Evolutionary conservation across 92 coral and sea anemone species (phyloP).

Genomic region (Umimayanthus chanpuru): DNA sequence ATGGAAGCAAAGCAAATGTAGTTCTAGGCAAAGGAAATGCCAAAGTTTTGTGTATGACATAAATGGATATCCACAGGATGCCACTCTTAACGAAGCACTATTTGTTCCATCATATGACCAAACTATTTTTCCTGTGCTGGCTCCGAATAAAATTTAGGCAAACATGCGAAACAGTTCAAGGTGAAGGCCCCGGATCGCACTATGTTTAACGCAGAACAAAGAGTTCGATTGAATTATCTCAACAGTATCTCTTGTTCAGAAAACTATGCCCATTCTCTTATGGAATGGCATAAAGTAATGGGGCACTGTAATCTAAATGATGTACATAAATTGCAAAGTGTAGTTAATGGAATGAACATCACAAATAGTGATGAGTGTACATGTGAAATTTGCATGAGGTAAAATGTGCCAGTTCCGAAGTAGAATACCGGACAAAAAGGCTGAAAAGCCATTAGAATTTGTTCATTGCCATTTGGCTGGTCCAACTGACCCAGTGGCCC

Average conservation of each 20-base stretch:
- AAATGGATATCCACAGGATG: no score
- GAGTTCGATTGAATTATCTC: constrained; percentile 41
- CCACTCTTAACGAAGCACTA: no score
- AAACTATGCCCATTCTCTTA: constrained; percentile 34
- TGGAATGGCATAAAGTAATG: constrained; percentile 44
- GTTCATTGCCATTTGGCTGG: constrained; percentile 51
- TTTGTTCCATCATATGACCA: no score
- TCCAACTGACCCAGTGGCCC: background rate
- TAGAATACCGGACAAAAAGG: constrained; percentile 28
- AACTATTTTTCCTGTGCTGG: no score
- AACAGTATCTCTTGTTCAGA: constrained; percentile 42
- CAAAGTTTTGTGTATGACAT: no score
- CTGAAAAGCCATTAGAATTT: constrained; percentile 23
- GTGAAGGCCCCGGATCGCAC: no score
- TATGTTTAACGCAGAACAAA: no score
- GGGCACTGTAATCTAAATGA: constrained; percentile 37
- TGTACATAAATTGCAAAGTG: constrained; percentile 11
- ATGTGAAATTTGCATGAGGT: constrained; percentile 43
- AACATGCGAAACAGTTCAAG: no score
- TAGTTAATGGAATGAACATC: constrained; percentile 29
- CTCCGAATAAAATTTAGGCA: no score
- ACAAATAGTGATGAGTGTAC: background rate
- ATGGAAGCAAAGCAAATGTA: no score
- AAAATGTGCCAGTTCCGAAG: constrained; percentile 39
- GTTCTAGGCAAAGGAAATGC: no score